phyloP scores from a whole-genome alignment of 2,888 invertebrate species.

The Selenia dentaria region DNA sequence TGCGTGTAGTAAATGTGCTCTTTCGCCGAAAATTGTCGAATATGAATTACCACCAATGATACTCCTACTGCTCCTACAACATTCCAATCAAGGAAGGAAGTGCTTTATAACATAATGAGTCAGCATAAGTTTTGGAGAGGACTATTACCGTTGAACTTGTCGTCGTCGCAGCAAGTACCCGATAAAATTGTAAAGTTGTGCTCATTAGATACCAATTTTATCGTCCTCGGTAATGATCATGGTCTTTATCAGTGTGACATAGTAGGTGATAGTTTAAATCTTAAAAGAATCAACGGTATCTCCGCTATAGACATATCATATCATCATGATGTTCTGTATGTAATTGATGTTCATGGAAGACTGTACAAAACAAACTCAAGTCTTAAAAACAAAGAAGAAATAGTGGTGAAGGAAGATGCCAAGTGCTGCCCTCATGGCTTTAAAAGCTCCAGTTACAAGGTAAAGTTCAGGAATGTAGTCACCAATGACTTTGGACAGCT shows the following conservation, averaged over 20 bases:
- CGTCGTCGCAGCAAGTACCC: constrained; percentile 66
- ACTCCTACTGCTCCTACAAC: constrained; percentile 52
- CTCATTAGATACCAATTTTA: constrained; percentile 62
- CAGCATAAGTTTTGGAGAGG: constrained; percentile 80
- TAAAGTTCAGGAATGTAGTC: constrained; percentile 86
- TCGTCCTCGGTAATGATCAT: constrained; percentile 76
- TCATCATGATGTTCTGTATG: constrained; percentile 84
- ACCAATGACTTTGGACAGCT: constrained; percentile 86
- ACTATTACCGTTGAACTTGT: constrained; percentile 61
- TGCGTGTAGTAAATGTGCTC: too few species aligned
- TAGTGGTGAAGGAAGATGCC: constrained; percentile 86
- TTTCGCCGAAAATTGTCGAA: constrained; percentile 8
- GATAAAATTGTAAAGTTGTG: constrained; percentile 77
- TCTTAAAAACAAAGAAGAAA: constrained; percentile 84
- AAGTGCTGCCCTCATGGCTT: constrained; percentile 88
- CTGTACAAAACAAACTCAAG: constrained; percentile 83
- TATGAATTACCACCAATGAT: constrained; percentile 45
- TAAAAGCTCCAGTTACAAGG: constrained; percentile 85
- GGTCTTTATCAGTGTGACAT: constrained; percentile 70
- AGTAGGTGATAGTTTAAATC: constrained; percentile 64
- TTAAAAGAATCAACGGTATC: constrained; percentile 78
- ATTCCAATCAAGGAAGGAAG: constrained; percentile 42
- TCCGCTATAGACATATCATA: constrained; percentile 87
- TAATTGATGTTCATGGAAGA: constrained; percentile 86
- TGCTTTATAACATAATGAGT: constrained; percentile 67